Evolutionary conservation across 2,113 vertebrate genomes (phyloP).

Genomic region (Neogale vison): DNA sequence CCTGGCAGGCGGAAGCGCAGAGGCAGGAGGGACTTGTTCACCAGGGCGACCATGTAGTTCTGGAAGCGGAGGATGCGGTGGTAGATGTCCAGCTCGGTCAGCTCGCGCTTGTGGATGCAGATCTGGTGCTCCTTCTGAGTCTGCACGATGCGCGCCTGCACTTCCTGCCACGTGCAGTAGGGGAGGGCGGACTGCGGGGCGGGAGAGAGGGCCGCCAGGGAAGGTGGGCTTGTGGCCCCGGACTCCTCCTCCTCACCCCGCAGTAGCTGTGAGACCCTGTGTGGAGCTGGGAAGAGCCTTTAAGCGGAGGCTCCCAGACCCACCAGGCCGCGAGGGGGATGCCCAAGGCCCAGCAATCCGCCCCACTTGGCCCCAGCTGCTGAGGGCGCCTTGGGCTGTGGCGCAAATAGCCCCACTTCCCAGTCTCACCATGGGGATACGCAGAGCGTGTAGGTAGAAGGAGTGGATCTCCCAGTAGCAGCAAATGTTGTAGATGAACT

Average conservation of each 20-base stretch:
- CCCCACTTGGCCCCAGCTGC: not conserved
- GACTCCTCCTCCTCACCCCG: not conserved
- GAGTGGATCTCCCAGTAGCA: conserved; percentile 99
- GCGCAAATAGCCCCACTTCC: not conserved
- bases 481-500: conserved; percentile 98
- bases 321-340: not conserved
- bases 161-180: conserved; percentile 98
- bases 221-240: not conserved
- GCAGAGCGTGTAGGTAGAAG: conserved; percentile 96
- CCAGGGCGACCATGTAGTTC: conserved; percentile 99
- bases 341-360: not conserved
- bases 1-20: conserved; percentile 92
- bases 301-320: not conserved
- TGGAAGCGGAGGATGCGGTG: conserved; percentile 99
- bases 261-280: not conserved
- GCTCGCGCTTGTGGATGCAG: conserved; percentile 98
- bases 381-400: not conserved
- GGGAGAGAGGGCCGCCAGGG: not conserved
- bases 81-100: conserved; percentile 96
- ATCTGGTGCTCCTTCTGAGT: conserved; percentile 99
- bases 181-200: conserved; percentile 92
- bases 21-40: conserved; percentile 97
- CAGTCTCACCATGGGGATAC: conserved; percentile 94
- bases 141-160: conserved; percentile 96
- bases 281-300: not conserved